Evolutionary conservation across 2,113 vertebrate genomes (phyloP).

Genomic region (Channa argus): DNA sequence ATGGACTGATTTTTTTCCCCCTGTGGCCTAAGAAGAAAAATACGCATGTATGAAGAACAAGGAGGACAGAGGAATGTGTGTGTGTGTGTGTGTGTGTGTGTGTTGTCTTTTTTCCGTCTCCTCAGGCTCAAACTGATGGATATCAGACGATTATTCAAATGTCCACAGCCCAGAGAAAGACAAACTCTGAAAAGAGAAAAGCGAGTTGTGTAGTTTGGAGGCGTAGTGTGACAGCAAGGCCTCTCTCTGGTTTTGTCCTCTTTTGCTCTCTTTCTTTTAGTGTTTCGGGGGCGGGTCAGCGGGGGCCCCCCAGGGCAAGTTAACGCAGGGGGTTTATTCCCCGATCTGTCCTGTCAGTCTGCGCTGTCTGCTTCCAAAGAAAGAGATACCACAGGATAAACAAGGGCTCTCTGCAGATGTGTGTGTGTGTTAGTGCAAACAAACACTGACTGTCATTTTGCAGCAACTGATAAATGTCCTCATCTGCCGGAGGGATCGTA

Average conservation of each 20-base stretch:
- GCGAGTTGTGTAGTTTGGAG: slow-evolving; percentile 51
- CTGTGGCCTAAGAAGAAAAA: no score
- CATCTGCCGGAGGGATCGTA: not conserved
- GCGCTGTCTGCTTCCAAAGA: slow-evolving; percentile 22
- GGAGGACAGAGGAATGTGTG: not conserved
- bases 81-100: slow-evolving; percentile 21
- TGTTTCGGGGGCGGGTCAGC: slow-evolving; percentile 48
- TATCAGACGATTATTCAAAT: slow-evolving; percentile 69
- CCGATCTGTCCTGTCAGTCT: slow-evolving; percentile 31
- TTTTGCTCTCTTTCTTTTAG: slow-evolving; percentile 63
- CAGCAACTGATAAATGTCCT: not conserved
- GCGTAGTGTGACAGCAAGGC: slow-evolving; percentile 63
- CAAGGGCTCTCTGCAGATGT: slow-evolving; percentile 19
- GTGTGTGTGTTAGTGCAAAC: not conserved
- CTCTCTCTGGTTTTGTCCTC: slow-evolving; percentile 64
- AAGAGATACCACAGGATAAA: slow-evolving; percentile 31
- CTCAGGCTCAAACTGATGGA: slow-evolving; percentile 59
- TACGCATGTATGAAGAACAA: no score
- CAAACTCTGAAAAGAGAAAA: slow-evolving; percentile 53
- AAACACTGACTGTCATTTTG: not conserved
- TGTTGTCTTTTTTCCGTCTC: slow-evolving; percentile 46
- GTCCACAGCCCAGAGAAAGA: slow-evolving; percentile 49
- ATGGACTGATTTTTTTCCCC: no score
- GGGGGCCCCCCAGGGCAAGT: slow-evolving; percentile 30
- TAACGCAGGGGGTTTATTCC: slow-evolving; percentile 38